Evolutionary conservation across 2,888 invertebrate species (phyloP), one percentile per base, ranked within the genome.

Genomic region (Epirrhoe tristata): DNA sequence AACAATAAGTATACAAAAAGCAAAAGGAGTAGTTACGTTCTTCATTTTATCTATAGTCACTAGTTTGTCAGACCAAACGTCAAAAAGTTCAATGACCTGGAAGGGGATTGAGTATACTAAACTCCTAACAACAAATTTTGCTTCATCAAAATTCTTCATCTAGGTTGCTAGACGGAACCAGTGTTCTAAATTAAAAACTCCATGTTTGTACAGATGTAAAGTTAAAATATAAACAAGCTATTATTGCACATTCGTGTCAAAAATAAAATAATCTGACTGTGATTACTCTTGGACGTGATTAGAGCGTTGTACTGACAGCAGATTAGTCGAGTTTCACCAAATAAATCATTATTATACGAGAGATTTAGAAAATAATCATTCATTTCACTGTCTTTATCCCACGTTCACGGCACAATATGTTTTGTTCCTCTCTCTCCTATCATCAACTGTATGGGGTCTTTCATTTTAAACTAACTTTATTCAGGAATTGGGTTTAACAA

Each of bases 271-370:
- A 81, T 77, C 78, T 75, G 71, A 77, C 17, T 61, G 78, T 83
- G 82, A 85, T 86, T 85, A 84, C 83, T 77, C 77, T 72, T 68
- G 76, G 74, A 82, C 82, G 81, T 87, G 82, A 82, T 84, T 83
- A 80, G 69, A 72, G 72, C 63, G 61, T 63, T 58, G 79, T 82
- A 84, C 75, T 67, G 82, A 75, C 69, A 72, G 76, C 77, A 83
- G 73, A 79, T 68, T 54, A 73, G 53, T 32, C 14, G 50, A 16
- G 31, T 32, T 57, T 36, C 0, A 31, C 43, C 2, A 32, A 55
- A 55, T 6, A 31, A 36, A 1, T 10, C 17, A 7, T 0, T n/a
- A 50, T n/a, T 17, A 36, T 36, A 17, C 24, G 24, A 24, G 24
- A 24, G 1, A 2, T 24, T 24, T 24, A 24, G 24, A 24, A 24